Conservation (phyloP, 2,888 invertebrate species). For the Calliphora vomitoria region DNA sequence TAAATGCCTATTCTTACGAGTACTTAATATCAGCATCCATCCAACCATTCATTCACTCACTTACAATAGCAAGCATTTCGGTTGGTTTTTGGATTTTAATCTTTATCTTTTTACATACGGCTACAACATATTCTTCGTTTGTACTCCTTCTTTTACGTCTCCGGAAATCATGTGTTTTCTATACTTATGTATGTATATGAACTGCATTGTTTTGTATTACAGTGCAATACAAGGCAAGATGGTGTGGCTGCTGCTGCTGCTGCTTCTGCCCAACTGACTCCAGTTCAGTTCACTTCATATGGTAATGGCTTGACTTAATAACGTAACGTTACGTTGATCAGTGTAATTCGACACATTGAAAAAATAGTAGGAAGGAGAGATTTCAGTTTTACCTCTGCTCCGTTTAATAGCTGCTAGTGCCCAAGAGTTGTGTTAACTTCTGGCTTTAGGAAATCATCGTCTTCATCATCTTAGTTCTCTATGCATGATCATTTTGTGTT, state of each 20-base stretch:
- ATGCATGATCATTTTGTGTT: constrained; percentile 55
- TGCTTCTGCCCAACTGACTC: constrained; percentile 22
- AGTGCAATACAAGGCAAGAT: neutral
- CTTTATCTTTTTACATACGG: constrained; percentile 69
- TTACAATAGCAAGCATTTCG: constrained; percentile 48
- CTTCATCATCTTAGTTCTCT: constrained; percentile 56
- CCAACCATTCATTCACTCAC: constrained; percentile 54
- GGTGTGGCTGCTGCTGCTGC: constrained; percentile 50
- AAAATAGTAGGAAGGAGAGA: constrained; percentile 53
- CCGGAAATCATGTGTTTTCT: constrained; percentile 51
- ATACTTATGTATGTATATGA: constrained; percentile 2
- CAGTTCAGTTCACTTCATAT: constrained; percentile 63
- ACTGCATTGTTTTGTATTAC: neutral
- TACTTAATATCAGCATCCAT: constrained; percentile 48
- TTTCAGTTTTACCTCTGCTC: constrained; percentile 21
- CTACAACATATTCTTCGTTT: constrained; percentile 64
- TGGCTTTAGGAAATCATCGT: constrained; percentile 57
- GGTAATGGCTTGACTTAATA: constrained; percentile 72
- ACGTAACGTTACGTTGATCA: constrained; percentile 75
- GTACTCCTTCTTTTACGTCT: constrained; percentile 53
- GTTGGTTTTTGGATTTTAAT: constrained; percentile 65
- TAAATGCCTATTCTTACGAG: constrained; percentile 66
- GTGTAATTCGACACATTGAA: constrained; percentile 77
- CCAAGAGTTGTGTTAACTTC: constrained; percentile 48
- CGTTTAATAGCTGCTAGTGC: constrained; percentile 54